A percentile compares a stretch with the other conserved stretches of the same genome.
These are phyloP conservation scores for Caiman crocodilus DNA, from an alignment of 2,797 vertebrate species.

Conservation along the genomic window DNA sequence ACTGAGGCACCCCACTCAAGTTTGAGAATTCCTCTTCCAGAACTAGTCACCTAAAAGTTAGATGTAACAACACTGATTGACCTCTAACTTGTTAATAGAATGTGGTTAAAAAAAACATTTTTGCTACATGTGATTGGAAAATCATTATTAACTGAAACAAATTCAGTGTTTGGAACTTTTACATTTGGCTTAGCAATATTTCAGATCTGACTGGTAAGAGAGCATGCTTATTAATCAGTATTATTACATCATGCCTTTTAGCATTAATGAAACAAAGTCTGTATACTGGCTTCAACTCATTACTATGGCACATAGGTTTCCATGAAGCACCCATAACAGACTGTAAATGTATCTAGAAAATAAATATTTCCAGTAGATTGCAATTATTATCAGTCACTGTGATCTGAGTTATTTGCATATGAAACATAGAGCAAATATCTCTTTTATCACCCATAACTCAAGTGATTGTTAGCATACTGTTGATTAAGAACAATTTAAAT, in stretches of 20 bases:
- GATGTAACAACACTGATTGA: too few species aligned
- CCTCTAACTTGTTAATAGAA: not conserved
- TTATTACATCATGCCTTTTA: not conserved
- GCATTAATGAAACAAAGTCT: not conserved
- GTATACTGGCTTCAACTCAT: not conserved
- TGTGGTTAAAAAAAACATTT: not conserved
- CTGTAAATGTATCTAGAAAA: not conserved
- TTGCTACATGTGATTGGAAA: not conserved
- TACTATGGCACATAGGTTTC: not conserved
- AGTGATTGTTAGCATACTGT: not conserved
- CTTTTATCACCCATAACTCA: fast-evolving
- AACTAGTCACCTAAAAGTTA: too few species aligned
- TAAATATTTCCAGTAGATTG: not conserved
- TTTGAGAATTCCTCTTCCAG: too few species aligned
- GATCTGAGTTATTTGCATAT: not conserved
- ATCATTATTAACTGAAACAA: not conserved
- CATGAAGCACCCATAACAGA: not conserved
- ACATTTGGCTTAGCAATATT: not conserved
- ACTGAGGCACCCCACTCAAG: too few species aligned
- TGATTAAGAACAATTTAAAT: not conserved
- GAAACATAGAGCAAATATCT: not conserved
- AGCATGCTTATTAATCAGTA: conserved; percentile 12
- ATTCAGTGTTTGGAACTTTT: not conserved
- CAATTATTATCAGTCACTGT: not conserved
- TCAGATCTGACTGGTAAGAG: not conserved